phyloP scores from a whole-genome alignment of 2,113 vertebrate species.

The Antechinus flavipes region DNA sequence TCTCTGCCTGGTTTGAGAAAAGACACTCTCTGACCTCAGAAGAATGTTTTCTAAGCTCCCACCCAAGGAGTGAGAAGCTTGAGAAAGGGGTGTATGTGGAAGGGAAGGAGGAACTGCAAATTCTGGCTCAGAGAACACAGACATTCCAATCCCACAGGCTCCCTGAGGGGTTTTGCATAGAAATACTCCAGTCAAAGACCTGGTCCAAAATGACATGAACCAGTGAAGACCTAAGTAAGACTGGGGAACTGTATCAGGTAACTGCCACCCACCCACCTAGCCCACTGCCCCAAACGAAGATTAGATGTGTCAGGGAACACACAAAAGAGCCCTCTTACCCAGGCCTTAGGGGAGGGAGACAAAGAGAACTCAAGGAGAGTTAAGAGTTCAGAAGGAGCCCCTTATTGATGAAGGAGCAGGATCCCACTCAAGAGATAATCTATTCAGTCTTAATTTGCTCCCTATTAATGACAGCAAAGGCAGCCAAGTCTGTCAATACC shows the following conservation, averaged over 20 bases:
- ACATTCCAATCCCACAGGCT: not conserved
- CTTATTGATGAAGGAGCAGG: not conserved
- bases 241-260: not conserved
- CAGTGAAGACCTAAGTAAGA: not conserved
- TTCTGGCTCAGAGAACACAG: not conserved
- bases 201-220: not conserved
- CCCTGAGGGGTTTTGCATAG: slow-evolving; percentile 3
- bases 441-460: not conserved
- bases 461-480: not conserved
- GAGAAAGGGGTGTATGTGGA: not conserved
- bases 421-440: not conserved
- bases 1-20: not conserved
- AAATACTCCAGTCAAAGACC: not conserved
- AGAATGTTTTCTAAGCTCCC: not conserved
- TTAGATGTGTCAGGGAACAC: not conserved
- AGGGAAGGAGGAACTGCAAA: slow-evolving; percentile 5
- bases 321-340: not conserved
- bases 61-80: not conserved
- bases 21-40: not conserved
- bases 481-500: not conserved
- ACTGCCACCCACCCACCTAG: too few relatives aligned
- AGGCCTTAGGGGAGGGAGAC: slow-evolving; percentile 29
- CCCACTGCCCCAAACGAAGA: not conserved
- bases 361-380: not conserved
- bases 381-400: not conserved